These are phyloP conservation scores for Alviniconcha strummeri DNA, from an alignment of 2,888 invertebrate genomes.

Conservation along the genomic window DNA sequence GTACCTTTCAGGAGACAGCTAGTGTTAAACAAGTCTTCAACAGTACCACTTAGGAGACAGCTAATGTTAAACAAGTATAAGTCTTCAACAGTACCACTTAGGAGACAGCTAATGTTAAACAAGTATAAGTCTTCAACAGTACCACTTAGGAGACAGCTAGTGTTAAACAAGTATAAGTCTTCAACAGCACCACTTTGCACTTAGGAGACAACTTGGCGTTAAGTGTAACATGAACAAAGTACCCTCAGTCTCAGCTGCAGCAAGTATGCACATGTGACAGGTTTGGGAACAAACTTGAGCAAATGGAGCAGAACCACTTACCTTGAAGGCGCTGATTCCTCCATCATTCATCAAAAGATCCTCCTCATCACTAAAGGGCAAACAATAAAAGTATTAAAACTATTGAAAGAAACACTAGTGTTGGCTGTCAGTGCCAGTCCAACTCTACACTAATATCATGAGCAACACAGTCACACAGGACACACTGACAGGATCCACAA, in stretches of 20 bases:
- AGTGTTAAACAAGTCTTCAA: neutral
- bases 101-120: neutral
- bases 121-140: neutral
- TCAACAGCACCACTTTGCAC: neutral
- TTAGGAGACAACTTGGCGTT: too few relatives aligned
- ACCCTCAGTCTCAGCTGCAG: neutral
- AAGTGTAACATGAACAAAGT: neutral
- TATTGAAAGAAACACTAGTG: too few relatives aligned
- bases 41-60: neutral
- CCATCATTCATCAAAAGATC: slow-evolving; percentile 17
- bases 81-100: neutral
- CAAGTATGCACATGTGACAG: neutral
- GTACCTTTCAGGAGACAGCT: neutral
- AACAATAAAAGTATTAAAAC: too few relatives aligned
- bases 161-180: neutral
- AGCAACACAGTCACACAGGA: too few relatives aligned
- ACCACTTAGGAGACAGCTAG: neutral
- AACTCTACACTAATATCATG: too few relatives aligned
- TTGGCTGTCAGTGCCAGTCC: too few relatives aligned
- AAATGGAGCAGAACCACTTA: neutral
- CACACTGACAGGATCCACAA: too few relatives aligned
- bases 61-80: too few relatives aligned
- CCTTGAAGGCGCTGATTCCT: slow-evolving; percentile 23
- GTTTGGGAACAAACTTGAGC: neutral
- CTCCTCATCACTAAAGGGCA: slow-evolving; percentile 19